Conservation (phyloP, 2,797 vertebrate genomes). For the Ispidina picta region DNA sequence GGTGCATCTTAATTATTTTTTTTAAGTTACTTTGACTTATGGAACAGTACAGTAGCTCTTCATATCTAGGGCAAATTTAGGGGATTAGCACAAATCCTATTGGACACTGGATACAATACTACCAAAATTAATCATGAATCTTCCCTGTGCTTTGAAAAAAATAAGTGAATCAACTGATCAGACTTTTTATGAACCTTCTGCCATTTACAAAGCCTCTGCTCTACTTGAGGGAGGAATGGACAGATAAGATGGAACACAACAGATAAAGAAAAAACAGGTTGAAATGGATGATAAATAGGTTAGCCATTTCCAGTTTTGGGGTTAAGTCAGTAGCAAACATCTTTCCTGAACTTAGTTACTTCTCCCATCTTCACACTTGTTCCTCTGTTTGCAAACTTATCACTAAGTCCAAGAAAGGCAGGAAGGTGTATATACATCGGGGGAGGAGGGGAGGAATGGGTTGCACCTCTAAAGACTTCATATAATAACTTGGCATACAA, state of each 20-base stretch:
- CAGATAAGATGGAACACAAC: neutral
- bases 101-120: fast-evolving
- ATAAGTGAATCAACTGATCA: neutral
- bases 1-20: neutral
- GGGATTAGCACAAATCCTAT: neutral
- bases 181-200: neutral
- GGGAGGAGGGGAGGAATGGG: too few species aligned
- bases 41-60: neutral
- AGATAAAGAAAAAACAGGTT: neutral
- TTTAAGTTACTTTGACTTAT: neutral
- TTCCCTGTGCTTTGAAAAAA: neutral
- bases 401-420: neutral
- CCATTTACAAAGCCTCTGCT: neutral
- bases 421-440: neutral
- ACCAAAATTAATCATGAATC: neutral
- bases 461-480: neutral
- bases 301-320: neutral
- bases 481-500: neutral
- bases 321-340: neutral
- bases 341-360: neutral
- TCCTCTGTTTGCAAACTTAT: neutral
- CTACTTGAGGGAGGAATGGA: neutral
- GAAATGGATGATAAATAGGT: neutral
- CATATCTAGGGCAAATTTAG: neutral
- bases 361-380: neutral